Evolutionary conservation across 92 coral and sea anemone genomes (phyloP).

Genomic region (Scolanthus callimorphus): DNA sequence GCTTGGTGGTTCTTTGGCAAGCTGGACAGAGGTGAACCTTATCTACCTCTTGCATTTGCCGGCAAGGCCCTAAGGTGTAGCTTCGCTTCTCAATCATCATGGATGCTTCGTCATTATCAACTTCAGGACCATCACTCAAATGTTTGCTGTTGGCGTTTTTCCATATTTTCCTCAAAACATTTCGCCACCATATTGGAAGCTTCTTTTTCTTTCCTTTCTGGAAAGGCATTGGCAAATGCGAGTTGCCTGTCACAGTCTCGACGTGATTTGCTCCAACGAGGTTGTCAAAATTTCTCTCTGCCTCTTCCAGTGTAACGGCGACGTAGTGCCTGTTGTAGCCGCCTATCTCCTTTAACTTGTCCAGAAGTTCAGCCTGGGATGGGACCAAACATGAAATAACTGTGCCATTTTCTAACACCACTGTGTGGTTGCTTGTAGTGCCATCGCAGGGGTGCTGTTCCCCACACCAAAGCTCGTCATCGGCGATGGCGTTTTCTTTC

Average conservation of each 20-base stretch:
- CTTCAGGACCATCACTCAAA: background rate
- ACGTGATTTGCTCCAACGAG: constrained; percentile 15
- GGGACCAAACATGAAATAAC: constrained; percentile 46
- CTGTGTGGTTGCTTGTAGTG: constrained; percentile 18
- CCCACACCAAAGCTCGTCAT: no score
- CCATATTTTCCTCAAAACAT: background rate
- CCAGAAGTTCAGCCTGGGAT: constrained; percentile 20
- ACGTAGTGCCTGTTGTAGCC: constrained; percentile 43
- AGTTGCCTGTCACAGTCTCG: background rate
- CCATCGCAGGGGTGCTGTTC: constrained; percentile 29
- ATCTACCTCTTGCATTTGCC: background rate
- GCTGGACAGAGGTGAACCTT: constrained; percentile 27
- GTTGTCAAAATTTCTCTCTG: constrained; percentile 5
- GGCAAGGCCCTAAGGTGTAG: constrained; percentile 2
- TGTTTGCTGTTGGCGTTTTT: background rate
- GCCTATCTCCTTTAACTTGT: constrained; percentile 31
- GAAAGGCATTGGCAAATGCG: background rate
- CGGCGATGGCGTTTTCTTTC: no score
- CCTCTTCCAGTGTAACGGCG: constrained; percentile 33
- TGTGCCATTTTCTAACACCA: constrained; percentile 5
- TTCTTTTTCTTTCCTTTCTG: constrained; percentile 3
- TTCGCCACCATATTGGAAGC: background rate
- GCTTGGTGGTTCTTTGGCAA: constrained; percentile 28
- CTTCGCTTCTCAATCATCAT: background rate
- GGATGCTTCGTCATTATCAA: background rate